A percentile compares a stretch with the other conserved stretches of the same genome.
Conservation (phyloP, 2,888 invertebrate species). For the Nephrotoma appendiculata region DNA sequence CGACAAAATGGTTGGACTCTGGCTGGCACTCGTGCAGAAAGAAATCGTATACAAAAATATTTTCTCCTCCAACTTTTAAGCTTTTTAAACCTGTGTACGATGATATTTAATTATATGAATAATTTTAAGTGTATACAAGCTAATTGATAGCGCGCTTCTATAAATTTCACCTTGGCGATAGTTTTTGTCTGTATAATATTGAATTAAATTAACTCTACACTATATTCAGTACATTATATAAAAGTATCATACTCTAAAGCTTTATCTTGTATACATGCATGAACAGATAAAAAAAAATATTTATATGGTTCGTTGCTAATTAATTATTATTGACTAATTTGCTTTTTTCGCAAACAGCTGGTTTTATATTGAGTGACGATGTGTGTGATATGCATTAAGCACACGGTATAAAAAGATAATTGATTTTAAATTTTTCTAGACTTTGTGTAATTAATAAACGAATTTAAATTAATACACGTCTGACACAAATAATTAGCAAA, state of each 20-base stretch:
- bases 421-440: not conserved
- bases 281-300: not conserved
- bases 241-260: not conserved
- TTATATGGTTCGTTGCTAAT: not conserved
- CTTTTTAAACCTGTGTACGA: not conserved
- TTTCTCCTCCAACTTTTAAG: not conserved
- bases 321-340: not conserved
- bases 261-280: not conserved
- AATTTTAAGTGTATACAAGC: not conserved
- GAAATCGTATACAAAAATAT: not conserved
- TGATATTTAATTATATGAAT: not conserved
- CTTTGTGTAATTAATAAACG: not conserved
- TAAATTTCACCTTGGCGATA: not conserved
- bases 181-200: not conserved
- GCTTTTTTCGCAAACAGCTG: not conserved
- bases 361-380: not conserved
- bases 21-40: not conserved
- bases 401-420: not conserved
- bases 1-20: not conserved
- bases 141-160: not conserved
- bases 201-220: not conserved
- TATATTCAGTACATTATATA: not conserved
- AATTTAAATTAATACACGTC: not conserved
- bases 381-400: not conserved
- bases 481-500: not conserved